phyloP scores from a whole-genome alignment of 2,888 invertebrate species.

The Phorcus lineatus region DNA sequence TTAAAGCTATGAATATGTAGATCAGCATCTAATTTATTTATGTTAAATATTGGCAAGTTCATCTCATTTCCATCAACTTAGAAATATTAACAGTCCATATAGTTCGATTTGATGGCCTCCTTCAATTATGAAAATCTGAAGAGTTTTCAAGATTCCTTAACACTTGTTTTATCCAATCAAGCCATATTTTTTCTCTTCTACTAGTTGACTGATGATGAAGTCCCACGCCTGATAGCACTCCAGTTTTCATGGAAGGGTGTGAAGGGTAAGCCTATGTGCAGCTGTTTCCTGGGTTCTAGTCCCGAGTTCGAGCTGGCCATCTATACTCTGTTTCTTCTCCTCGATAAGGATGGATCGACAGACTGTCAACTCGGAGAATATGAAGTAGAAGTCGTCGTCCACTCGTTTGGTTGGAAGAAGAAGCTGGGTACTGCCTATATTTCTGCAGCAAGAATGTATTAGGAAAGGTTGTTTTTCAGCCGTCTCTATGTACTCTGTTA shows the following conservation, averaged over 20 bases:
- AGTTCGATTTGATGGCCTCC: too few relatives aligned
- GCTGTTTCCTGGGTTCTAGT: slow-evolving; percentile 73
- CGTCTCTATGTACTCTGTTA: too few relatives aligned
- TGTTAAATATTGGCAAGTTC: too few relatives aligned
- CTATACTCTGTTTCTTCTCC: slow-evolving; percentile 69
- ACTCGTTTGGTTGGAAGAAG: slow-evolving; percentile 57
- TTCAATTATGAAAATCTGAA: too few relatives aligned
- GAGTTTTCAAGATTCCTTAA: too few relatives aligned
- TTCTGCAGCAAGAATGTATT: slow-evolving; percentile 58
- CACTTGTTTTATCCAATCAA: background rate
- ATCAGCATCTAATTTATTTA: too few relatives aligned
- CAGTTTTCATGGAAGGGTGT: slow-evolving; percentile 72
- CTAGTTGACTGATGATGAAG: slow-evolving; percentile 66
- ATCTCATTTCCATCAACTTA: too few relatives aligned
- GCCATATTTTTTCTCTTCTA: background rate
- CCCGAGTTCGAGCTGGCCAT: slow-evolving; percentile 76
- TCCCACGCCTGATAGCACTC: slow-evolving; percentile 69
- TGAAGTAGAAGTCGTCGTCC: slow-evolving; percentile 66
- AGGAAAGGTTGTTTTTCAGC: background rate
- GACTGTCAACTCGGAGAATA: slow-evolving; percentile 70
- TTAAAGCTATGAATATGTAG: too few relatives aligned
- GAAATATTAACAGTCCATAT: too few relatives aligned
- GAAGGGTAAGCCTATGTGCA: slow-evolving; percentile 71
- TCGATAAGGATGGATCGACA: slow-evolving; percentile 51
- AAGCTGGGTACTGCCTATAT: slow-evolving; percentile 69